Base-by-base conservation (phyloP, 1,140 invertebrate genomes). In the Tribolium madens region DNA sequence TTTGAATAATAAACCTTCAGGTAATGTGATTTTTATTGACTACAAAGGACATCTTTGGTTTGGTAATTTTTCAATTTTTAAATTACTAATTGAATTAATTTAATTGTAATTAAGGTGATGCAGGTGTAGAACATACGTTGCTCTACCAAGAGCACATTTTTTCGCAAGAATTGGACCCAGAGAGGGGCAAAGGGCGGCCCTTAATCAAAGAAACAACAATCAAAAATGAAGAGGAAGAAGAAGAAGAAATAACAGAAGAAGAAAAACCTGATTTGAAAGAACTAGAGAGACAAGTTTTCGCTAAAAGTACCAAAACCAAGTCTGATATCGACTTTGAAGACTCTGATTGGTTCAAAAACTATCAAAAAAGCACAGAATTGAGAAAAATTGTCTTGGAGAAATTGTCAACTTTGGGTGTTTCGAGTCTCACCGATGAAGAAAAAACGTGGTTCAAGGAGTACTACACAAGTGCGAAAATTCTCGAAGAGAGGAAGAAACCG, bases 271-370 rank as follows among this genome's bases (percentile, higher is more conserved):
- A 76, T 6, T 17, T 57, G 73, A 64, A 26, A 12, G 53, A 53
- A 18, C 13, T 70, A 12, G 73, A 75, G 47, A 36, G 72, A 26
- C 9, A 47, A 6, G 48, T 76, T 14, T 80, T 80, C 18, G 36
- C 57, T 2, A 64, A 64, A 26, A 64, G 21, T 3, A 33, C 12
- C 2, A 76, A 75, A 73, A 72, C 53, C 5, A 7, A 9, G n/a
- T 46, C 14, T 14, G 71, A 12, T 9, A 31, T 81, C 4, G 47
- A 81, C 36, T 82, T 81, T 12, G 77, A 79, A 10, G 77, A 81
- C 36, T 82, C 80, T 0, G 73, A 79, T 0, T 84, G 83, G 83
- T 82, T 81, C 69, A 57, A 78, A 68, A 60, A 79, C 12, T 84
- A 81, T 46, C 14, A 72, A 17, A 57, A 72, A 1, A 83, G 78